Evolutionary conservation across 2,113 vertebrate genomes (phyloP).

Genomic region (Bubo scandiacus): DNA sequence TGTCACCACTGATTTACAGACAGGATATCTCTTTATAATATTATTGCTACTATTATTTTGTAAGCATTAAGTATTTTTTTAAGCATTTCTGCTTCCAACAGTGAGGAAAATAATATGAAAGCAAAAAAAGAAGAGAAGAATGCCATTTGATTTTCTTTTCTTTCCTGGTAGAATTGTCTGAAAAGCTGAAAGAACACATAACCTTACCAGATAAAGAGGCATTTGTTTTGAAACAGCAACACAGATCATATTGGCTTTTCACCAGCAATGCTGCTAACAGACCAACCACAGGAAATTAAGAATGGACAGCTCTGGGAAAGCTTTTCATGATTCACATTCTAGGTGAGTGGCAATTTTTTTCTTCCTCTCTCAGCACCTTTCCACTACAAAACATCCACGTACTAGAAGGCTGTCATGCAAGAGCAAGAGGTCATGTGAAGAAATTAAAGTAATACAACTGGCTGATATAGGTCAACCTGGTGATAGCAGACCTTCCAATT

Average conservation of each 20-base stretch:
- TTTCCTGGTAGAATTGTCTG: constrained; percentile 41
- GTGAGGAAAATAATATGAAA: constrained; percentile 2
- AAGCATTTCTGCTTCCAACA: neutral
- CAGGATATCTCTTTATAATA: constrained; percentile 25
- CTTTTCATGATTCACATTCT: constrained; percentile 58
- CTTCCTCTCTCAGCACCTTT: constrained; percentile 29
- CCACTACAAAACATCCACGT: constrained; percentile 27
- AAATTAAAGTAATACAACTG: constrained; percentile 68
- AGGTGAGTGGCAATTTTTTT: constrained; percentile 41
- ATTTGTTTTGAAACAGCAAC: constrained; percentile 64
- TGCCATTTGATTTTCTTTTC: constrained; percentile 20
- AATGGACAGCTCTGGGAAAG: constrained; percentile 46
- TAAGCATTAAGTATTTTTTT: neutral
- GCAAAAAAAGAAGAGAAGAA: neutral
- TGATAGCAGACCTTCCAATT: neutral
- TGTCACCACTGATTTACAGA: constrained; percentile 55
- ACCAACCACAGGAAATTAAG: constrained; percentile 66
- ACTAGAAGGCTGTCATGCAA: constrained; percentile 23
- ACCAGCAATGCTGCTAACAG: constrained; percentile 17
- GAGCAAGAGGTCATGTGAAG: constrained; percentile 48
- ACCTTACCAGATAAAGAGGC: constrained; percentile 31
- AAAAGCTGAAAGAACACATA: constrained; percentile 52
- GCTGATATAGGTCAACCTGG: constrained; percentile 2
- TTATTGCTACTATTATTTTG: neutral
- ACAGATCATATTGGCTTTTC: constrained; percentile 50